Base-by-base conservation (phyloP, 1,140 invertebrate species). In the Oscheius sp. region DNA sequence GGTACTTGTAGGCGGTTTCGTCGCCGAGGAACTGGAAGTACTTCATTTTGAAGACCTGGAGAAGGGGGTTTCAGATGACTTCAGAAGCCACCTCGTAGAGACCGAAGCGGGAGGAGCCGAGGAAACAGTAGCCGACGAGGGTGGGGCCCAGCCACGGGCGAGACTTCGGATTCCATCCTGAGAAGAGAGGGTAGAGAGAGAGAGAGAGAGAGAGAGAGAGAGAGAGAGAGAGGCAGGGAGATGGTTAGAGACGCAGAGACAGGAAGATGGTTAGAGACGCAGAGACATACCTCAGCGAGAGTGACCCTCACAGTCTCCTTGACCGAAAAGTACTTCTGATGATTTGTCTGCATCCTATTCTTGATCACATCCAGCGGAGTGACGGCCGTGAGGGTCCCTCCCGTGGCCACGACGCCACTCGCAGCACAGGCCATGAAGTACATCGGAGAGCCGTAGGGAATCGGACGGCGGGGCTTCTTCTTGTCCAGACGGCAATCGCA, bases 281-380 rank as follows among this genome's bases (percentile, higher is more conserved):
- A 88, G 1, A 90, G 78, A 72, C 96, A 95, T 86, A 94, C 94
- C 87, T 99, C 96, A 23, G 86, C 87, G 23, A 93, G 78, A 0
- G 90, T 90, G 13, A 89, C 85, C 79, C 83, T 90, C 87, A 96
- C 95, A 31, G 93, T 94, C 84, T 90, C 90, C 72, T 93, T 85
- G 34, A 96, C 90, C 72, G 89, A 91, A 87, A 93, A 94, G 87
- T 95, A 96, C 87, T 96, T 95, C 18, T 45, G 87, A 91, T n/a
- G 91, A 89, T 85, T 95, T n/a, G 83, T 95, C 88, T 99, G 96
- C 77, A 99, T 91, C 79, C 97, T 90, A 86, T 96, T 99, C 88
- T 99, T 99, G 36, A 99, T 94, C 85, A 99, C 88, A 90, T 99
- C 96, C 75, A 99, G 88, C 0, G 96, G 96, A 26, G 96, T 92